These are phyloP conservation scores for Malthinus flaveolus DNA, from an alignment of 2,888 invertebrate species.

Conservation along the genomic window DNA sequence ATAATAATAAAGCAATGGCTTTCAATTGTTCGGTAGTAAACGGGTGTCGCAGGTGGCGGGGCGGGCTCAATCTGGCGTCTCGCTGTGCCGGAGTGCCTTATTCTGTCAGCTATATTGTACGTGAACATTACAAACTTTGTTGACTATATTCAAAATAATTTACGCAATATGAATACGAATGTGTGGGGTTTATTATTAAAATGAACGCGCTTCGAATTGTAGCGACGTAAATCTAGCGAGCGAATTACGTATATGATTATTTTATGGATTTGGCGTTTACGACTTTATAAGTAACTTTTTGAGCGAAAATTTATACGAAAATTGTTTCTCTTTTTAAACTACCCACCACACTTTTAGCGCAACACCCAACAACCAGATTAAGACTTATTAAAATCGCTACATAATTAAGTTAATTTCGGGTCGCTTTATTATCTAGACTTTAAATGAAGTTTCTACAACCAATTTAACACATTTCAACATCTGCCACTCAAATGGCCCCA, in stretches of 20 bases:
- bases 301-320: conserved; percentile 13
- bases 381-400: background rate
- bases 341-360: background rate
- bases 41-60: conserved; percentile 49
- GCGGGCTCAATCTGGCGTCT: conserved; percentile 48
- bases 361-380: conserved; percentile 2
- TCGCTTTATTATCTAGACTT: background rate
- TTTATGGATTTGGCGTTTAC: conserved; percentile 48
- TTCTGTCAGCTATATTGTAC: conserved; percentile 48
- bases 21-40: conserved; percentile 45
- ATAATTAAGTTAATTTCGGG: background rate
- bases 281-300: conserved; percentile 26
- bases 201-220: conserved; percentile 46
- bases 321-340: background rate
- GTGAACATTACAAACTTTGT: conserved; percentile 53
- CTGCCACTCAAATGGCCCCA: too few species aligned
- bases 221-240: conserved; percentile 45
- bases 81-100: conserved; percentile 48
- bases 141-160: conserved; percentile 51
- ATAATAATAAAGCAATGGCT: conserved; percentile 45
- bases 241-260: conserved; percentile 51
- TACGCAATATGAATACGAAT: conserved; percentile 54
- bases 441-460: background rate
- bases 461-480: background rate
- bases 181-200: conserved; percentile 46